A percentile compares a stretch with the other conserved stretches of the same genome.
Evolutionary conservation across 2,113 vertebrate species (phyloP).

Genomic region (Xiphias gladius): DNA sequence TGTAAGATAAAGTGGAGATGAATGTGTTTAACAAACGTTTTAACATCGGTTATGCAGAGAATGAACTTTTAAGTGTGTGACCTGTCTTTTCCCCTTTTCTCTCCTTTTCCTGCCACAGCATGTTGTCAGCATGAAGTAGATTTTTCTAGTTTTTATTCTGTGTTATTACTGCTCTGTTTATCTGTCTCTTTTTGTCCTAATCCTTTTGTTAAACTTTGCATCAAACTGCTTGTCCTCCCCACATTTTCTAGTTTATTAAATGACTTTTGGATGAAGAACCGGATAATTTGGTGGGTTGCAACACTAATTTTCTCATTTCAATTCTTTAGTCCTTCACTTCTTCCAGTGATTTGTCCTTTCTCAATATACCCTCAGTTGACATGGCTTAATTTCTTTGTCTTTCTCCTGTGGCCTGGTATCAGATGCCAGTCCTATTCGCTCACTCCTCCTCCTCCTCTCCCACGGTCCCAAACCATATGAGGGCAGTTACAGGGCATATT

Average conservation of each 20-base stretch:
- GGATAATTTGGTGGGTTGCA: not conserved
- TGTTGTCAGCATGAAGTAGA: too few species aligned
- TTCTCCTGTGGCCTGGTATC: slow-evolving; percentile 22
- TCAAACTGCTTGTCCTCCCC: too few species aligned
- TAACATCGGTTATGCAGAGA: too few species aligned
- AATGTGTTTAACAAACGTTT: too few species aligned
- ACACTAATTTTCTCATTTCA: not conserved
- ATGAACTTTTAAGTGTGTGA: too few species aligned
- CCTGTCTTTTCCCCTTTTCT: too few species aligned
- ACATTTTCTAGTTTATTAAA: not conserved
- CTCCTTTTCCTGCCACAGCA: too few species aligned
- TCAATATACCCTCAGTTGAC: not conserved
- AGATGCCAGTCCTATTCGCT: slow-evolving; percentile 6
- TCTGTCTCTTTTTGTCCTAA: too few species aligned
- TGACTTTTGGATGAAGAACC: slow-evolving; percentile 5
- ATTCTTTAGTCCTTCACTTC: not conserved
- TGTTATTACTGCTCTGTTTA: too few species aligned
- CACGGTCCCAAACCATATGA: slow-evolving; percentile 51
- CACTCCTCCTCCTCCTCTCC: slow-evolving; percentile 3
- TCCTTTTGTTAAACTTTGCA: too few species aligned
- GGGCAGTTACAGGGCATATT: slow-evolving; percentile 32
- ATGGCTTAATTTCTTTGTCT: slow-evolving; percentile 14
- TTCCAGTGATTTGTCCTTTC: not conserved
- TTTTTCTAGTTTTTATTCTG: too few species aligned
- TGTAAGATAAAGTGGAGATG: not conserved